phyloP scores from a whole-genome alignment of 2,888 invertebrate genomes.

The Rhingia rostrata region DNA sequence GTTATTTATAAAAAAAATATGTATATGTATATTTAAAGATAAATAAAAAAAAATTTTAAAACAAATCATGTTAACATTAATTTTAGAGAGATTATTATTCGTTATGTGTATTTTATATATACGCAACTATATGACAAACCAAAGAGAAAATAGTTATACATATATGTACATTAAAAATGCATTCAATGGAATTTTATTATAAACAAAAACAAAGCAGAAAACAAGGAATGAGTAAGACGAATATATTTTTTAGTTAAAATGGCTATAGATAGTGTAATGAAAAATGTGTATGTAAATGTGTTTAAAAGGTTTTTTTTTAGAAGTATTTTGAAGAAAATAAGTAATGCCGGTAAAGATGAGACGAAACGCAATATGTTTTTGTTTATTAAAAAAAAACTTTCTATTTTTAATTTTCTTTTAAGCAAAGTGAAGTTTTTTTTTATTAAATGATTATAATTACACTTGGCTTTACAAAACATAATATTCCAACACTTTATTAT shows the following conservation, averaged over 20 bases:
- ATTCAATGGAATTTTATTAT: constrained; percentile 1
- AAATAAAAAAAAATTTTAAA: constrained; percentile 15
- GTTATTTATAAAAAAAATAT: constrained; percentile 20
- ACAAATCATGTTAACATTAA: constrained; percentile 65
- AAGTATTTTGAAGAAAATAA: background rate
- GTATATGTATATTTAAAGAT: constrained; percentile 26
- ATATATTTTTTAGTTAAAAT: constrained; percentile 28
- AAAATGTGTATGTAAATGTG: constrained; percentile 13
- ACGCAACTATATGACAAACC: constrained; percentile 13
- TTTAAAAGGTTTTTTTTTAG: constrained; percentile 6
- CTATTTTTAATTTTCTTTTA: background rate
- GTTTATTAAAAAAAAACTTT: background rate
- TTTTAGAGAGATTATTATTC: constrained; percentile 53
- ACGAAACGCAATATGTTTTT: constrained; percentile 25
- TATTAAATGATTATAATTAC: background rate
- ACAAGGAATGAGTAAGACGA: background rate
- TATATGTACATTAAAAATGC: background rate
- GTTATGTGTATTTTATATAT: constrained; percentile 43
- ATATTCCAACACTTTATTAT: too few species aligned
- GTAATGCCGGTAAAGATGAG: background rate
- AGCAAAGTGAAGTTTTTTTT: constrained; percentile 5
- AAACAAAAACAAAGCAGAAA: background rate
- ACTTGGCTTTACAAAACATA: background rate
- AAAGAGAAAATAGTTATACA: background rate
- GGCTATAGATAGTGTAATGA: background rate